phyloP scores from a whole-genome alignment of 2,113 vertebrate species.

The Vanacampus margaritifer region DNA sequence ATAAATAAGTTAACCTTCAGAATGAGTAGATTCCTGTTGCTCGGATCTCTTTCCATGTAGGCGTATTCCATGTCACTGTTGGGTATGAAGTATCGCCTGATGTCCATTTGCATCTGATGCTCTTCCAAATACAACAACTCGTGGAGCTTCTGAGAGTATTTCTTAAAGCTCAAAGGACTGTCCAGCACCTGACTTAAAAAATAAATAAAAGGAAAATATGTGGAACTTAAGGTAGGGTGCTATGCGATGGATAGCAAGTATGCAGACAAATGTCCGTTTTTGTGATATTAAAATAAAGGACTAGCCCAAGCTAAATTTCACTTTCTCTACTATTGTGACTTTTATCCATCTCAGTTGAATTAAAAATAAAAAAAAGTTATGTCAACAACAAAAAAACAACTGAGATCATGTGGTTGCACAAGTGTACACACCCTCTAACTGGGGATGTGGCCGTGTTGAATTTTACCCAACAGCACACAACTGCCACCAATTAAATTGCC shows the following conservation, averaged over 20 bases:
- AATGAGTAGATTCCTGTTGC: conserved; percentile 66
- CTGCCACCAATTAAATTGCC: too few relatives aligned
- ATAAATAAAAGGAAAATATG: background rate
- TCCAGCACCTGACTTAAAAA: conserved; percentile 64
- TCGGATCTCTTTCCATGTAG: conserved; percentile 67
- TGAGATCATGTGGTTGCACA: too few relatives aligned
- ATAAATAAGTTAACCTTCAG: conserved; percentile 69
- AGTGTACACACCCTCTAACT: too few relatives aligned
- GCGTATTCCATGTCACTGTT: conserved; percentile 37
- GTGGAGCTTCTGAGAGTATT: conserved; percentile 77
- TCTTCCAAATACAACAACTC: conserved; percentile 87
- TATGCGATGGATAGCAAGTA: background rate
- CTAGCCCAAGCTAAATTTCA: too few relatives aligned
- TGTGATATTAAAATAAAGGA: background rate
- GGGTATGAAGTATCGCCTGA: conserved; percentile 82
- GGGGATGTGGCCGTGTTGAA: too few relatives aligned
- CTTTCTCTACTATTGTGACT: too few relatives aligned
- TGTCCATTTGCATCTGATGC: conserved; percentile 86
- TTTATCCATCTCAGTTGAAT: too few relatives aligned
- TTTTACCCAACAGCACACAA: too few relatives aligned
- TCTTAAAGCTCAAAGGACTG: conserved; percentile 64
- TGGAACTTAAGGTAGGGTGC: background rate
- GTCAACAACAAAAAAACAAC: background rate
- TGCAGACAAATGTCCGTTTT: background rate
- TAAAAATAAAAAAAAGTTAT: too few relatives aligned